Evolutionary conservation across 2,797 vertebrate species (phyloP).

Genomic region (Fistularia commersonii): DNA sequence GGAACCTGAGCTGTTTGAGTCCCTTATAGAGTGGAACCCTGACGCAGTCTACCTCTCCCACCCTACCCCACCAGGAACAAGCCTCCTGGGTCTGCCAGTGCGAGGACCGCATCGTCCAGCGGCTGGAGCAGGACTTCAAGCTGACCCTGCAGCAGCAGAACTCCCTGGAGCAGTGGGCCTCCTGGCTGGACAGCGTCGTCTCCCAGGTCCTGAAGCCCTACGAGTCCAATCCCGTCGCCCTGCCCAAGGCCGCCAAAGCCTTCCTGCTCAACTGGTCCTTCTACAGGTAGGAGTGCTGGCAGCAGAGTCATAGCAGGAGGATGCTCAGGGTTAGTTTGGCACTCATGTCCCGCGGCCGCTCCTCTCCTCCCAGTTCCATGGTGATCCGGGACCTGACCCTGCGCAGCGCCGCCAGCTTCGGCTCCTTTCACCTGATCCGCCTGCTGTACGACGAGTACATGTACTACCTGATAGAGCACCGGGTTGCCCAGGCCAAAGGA

Average conservation of each 20-base stretch:
- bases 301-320: too few relatives aligned
- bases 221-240: constrained; percentile 87
- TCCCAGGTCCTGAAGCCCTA: constrained; percentile 91
- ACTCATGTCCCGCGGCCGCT: too few relatives aligned
- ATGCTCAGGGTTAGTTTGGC: too few relatives aligned
- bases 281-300: too few relatives aligned
- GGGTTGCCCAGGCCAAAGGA: constrained; percentile 91
- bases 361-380: constrained; percentile 95
- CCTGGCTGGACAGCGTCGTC: constrained; percentile 93
- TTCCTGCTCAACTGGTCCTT: constrained; percentile 99
- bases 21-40: too few relatives aligned
- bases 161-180: constrained; percentile 97
- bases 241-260: constrained; percentile 94
- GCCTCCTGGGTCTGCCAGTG: constrained; percentile 99
- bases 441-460: constrained; percentile 98
- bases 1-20: too few relatives aligned
- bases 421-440: constrained; percentile 97
- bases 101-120: constrained; percentile 92
- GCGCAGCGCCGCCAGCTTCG: constrained; percentile 93
- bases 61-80: too few relatives aligned
- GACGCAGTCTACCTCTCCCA: too few relatives aligned
- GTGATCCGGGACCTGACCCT: constrained; percentile 97
- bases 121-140: constrained; percentile 97
- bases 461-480: constrained; percentile 98
- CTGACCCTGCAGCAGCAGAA: constrained; percentile 96